These are phyloP conservation scores for Pterostichus niger DNA, from an alignment of 2,888 invertebrate species.

Conservation along the genomic window DNA sequence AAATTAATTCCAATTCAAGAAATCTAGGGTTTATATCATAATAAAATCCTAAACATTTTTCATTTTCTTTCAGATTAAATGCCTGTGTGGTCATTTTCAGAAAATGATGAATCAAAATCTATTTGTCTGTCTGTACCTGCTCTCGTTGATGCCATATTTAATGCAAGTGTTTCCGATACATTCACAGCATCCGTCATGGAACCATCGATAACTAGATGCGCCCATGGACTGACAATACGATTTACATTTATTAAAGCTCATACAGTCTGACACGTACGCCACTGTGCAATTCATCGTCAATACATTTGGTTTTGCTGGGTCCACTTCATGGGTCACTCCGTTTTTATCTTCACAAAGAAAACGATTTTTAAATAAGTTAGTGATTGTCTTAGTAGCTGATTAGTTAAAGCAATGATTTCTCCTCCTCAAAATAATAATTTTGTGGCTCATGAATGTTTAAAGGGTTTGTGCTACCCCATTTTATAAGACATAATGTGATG, in stretches of 20 bases:
- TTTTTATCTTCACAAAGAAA: slow-evolving; percentile 76
- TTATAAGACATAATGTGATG: too few species aligned
- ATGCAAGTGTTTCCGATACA: slow-evolving; percentile 93
- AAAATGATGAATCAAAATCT: too few species aligned
- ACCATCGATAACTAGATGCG: slow-evolving; percentile 92
- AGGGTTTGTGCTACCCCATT: too few species aligned
- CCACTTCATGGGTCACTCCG: slow-evolving; percentile 83
- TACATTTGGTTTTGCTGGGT: slow-evolving; percentile 81
- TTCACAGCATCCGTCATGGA: slow-evolving; percentile 96
- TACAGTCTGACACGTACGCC: slow-evolving; percentile 93
- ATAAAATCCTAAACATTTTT: too few species aligned
- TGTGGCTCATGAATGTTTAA: too few species aligned
- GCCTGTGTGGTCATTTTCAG: too few species aligned
- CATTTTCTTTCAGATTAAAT: too few species aligned
- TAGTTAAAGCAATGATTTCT: too few species aligned
- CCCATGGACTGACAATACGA: slow-evolving; percentile 91
- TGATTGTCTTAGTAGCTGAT: too few species aligned
- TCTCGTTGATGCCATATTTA: slow-evolving; percentile 93
- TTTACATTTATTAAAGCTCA: slow-evolving; percentile 92
- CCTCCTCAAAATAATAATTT: too few species aligned
- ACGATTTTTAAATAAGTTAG: not conserved
- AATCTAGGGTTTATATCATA: too few species aligned
- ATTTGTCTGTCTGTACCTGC: slow-evolving; percentile 79
- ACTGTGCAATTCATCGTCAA: slow-evolving; percentile 94
- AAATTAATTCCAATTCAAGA: too few species aligned